phyloP scores from a whole-genome alignment of 2,888 invertebrate genomes.

The Oscheius sp. region DNA sequence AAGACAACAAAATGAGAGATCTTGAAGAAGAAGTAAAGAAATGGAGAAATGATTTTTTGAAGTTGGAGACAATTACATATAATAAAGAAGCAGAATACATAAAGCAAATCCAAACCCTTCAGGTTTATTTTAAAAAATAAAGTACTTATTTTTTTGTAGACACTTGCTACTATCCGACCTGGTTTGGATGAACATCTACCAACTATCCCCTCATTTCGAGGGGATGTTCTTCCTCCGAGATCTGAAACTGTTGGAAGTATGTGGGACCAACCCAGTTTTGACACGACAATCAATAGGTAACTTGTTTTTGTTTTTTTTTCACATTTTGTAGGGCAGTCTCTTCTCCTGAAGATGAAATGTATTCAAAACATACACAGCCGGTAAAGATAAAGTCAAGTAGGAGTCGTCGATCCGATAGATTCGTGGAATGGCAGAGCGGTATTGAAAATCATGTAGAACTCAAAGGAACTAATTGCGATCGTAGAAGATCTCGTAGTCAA shows the following conservation, averaged over 20 bases:
- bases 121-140: not conserved
- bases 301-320: not conserved
- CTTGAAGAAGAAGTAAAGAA: not conserved
- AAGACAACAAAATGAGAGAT: not conserved
- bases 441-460: too few species aligned
- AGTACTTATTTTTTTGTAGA: not conserved
- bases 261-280: slow-evolving; percentile 1
- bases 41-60: slow-evolving; percentile 14
- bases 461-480: too few species aligned
- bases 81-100: not conserved
- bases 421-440: not conserved
- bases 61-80: not conserved
- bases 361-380: not conserved
- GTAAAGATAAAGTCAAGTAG: not conserved
- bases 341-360: not conserved
- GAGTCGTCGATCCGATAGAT: not conserved
- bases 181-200: not conserved
- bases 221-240: not conserved
- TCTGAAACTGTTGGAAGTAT: not conserved
- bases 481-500: not conserved
- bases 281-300: not conserved
- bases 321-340: not conserved
- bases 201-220: too few species aligned
- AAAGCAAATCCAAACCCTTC: not conserved
- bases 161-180: not conserved